Percentiles rank a stretch among this genome's conserved stretches.
Conservation (phyloP, 1,140 invertebrate species). For the Thaumatotibia leucotreta region DNA sequence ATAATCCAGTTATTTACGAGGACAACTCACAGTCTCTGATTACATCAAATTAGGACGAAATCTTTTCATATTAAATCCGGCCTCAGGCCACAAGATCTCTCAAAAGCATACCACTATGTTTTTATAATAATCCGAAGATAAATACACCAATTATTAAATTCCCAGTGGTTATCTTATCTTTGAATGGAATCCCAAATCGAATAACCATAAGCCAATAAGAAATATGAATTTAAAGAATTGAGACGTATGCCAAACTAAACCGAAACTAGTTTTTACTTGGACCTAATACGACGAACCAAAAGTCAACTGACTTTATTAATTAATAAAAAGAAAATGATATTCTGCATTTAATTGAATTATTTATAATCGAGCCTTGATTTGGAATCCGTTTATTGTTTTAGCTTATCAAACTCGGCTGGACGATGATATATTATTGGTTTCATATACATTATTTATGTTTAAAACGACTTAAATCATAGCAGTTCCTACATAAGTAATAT, state of each 20-base stretch:
- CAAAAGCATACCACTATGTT: constrained; percentile 46
- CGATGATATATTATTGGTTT: constrained; percentile 4
- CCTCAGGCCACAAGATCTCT: constrained; percentile 34
- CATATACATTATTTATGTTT: constrained; percentile 10
- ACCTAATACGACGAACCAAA: not conserved
- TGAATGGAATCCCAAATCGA: constrained; percentile 30
- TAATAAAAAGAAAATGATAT: constrained; percentile 55
- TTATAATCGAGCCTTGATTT: constrained; percentile 36
- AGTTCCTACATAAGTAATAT: not conserved
- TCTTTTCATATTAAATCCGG: constrained; percentile 29
- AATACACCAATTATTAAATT: constrained; percentile 63
- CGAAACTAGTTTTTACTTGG: constrained; percentile 14
- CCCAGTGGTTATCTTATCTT: constrained; percentile 31
- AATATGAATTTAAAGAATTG: constrained; percentile 53
- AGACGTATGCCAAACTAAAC: constrained; percentile 28
- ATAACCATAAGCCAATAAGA: constrained; percentile 48
- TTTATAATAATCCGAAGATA: constrained; percentile 41
- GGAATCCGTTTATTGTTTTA: constrained; percentile 21
- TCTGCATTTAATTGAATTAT: constrained; percentile 35
- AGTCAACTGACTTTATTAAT: constrained; percentile 48
- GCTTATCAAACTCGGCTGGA: not conserved
- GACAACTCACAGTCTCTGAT: constrained; percentile 19
- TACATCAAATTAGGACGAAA: constrained; percentile 31
- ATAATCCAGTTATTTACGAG: no score
- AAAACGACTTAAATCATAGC: not conserved